These are phyloP conservation scores for Yponomeuta malinellus DNA, from an alignment of 2,888 invertebrate species.

Conservation along the genomic window DNA sequence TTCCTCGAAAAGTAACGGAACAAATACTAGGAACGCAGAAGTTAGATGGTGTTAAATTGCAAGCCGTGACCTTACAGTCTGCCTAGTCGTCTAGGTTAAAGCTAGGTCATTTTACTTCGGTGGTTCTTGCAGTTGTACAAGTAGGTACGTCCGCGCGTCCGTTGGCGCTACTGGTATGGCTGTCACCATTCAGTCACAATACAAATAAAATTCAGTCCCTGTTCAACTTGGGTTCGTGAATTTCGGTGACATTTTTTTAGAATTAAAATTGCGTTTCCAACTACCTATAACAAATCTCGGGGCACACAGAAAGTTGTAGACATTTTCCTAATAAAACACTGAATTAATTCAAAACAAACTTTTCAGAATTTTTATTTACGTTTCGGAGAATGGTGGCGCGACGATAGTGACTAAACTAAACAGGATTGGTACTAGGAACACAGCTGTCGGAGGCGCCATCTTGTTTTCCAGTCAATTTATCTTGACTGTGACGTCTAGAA, in stretches of 20 bases:
- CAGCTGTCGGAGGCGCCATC: background rate
- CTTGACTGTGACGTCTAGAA: background rate
- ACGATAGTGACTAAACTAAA: background rate
- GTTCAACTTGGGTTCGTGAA: too few relatives aligned
- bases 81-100: background rate
- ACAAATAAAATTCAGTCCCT: too few relatives aligned
- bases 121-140: background rate
- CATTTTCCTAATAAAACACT: background rate
- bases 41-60: background rate
- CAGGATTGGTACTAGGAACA: background rate
- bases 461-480: background rate
- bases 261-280: too few relatives aligned
- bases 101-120: background rate
- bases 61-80: constrained; percentile 1
- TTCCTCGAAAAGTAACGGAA: constrained; percentile 16
- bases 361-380: too few relatives aligned
- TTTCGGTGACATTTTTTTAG: too few relatives aligned
- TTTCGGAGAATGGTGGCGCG: background rate
- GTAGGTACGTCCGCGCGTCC: too few relatives aligned
- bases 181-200: too few relatives aligned
- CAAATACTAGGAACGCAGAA: constrained; percentile 19
- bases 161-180: too few relatives aligned
- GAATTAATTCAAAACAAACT: too few relatives aligned
- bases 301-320: background rate
- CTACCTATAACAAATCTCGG: too few relatives aligned